Evolutionary conservation across 2,888 invertebrate genomes (phyloP), one percentile per base, ranked within the genome.

Genomic region (Sarcophaga caerulescens): DNA sequence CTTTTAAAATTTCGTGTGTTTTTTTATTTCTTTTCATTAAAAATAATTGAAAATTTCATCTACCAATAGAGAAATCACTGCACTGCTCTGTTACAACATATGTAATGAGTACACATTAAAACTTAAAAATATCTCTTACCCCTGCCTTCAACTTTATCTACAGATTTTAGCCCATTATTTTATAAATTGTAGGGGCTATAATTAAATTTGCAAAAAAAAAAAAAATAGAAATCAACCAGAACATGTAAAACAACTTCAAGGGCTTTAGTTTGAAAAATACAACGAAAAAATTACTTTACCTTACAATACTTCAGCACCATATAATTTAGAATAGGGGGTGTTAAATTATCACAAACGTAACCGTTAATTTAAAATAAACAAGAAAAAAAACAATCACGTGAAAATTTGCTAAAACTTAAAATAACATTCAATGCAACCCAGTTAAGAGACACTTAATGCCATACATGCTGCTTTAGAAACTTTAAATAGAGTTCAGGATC

Each of bases 401-500:
- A 62, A 74, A 78, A 59, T 76, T 76, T 66, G 79, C 62, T 62
- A 68, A 52, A 78, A 62, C 17, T 14, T 14, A 17, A 52, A 17
- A 52, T 14, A 12, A 65, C 74, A 19, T 47, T 59, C 21, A 70
- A 2, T 25, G 17, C 47, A 57, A 70, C 35, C 23, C 25, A n/a
- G 35, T 21, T 60, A 21, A 60, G 19, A 60, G 60, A 21, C 62
- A 17, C n/a, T 2, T 60, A 44, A 62, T 52, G 52, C 2, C 66
- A 66, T 23, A 59, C 62, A 10, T n/a, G 12, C 4, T 52, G 17
- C 17, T 52, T 52, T 70, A 5, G 17, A 45, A 76, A 65, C 14
- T 76, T 65, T 47, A 80, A 80, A 80, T 84, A 83, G 74, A 81
- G 86, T 86, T 86, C 86, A 86, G 86, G 86, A 86, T 84, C 74